Percentiles rank a stretch among this genome's conserved stretches.
phyloP scores from a whole-genome alignment of 1,140 invertebrate species.

The Drosophila persimilis region DNA sequence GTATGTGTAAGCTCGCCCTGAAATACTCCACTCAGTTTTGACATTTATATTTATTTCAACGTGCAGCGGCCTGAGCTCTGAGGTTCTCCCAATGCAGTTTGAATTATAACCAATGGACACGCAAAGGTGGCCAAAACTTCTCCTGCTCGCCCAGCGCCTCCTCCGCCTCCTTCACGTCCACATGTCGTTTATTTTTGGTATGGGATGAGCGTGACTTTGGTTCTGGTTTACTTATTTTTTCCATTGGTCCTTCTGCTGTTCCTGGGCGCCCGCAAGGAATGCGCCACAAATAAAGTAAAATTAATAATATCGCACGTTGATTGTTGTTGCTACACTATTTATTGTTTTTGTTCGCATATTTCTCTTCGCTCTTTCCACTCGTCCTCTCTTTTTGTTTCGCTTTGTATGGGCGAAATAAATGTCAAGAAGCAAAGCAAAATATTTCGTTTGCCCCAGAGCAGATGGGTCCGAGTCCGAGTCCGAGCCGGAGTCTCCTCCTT shows the following conservation, averaged over 20 bases:
- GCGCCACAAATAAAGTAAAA: conserved; percentile 56
- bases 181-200: conserved; percentile 32
- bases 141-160: conserved; percentile 19
- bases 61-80: conserved; percentile 53
- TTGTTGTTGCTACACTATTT: conserved; percentile 48
- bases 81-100: conserved; percentile 61
- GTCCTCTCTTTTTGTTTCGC: conserved; percentile 4
- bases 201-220: conserved; percentile 53
- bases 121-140: conserved; percentile 72
- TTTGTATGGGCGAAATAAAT: conserved; percentile 46
- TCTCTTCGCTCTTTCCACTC: conserved; percentile 11
- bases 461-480: not conserved
- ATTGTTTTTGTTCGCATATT: conserved; percentile 26
- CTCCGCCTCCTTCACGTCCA: conserved; percentile 41
- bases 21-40: conserved; percentile 77
- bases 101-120: conserved; percentile 78
- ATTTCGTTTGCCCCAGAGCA: conserved; percentile 4
- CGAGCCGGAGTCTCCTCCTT: not conserved
- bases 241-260: conserved; percentile 1
- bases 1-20: conserved; percentile 44
- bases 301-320: conserved; percentile 68
- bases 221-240: conserved; percentile 18
- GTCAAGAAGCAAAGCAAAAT: conserved; percentile 51
- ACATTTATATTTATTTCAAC: conserved; percentile 82
- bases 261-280: conserved; percentile 41